Evolutionary conservation across 2,888 invertebrate species (phyloP), one percentile per base, ranked within the genome.

Genomic region (Tricholauxania praeusta): DNA sequence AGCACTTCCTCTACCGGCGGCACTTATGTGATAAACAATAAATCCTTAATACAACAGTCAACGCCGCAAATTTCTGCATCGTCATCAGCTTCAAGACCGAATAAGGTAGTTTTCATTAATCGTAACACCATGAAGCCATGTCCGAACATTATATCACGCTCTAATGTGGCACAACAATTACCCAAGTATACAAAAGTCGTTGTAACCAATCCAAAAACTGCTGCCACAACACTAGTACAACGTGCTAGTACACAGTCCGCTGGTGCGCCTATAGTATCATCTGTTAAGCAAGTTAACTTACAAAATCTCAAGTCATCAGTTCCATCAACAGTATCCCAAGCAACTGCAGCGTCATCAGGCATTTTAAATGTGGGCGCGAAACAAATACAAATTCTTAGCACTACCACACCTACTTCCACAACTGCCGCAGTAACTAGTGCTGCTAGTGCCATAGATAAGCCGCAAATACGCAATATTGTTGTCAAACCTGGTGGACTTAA

Each of bases 71-170:
- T 39, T 39, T 6, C 71, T 71, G n/a, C 72, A 66, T 17, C 74
- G 62, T 68, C 78, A 63, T 17, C 78, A 47, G 72, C 65, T 57
- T 79, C 78, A 19, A 83, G 82, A 75, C 75, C 79, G 7, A 86
- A 85, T 62, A 87, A 87, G 77, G 80, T 87, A 7, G 85, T 87
- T 1, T 86, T 86, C 28, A 82, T 87, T n/a, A 87, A 87, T 78
- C 84, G 87, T 14, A 87, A 79, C 65, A 81, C 81, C 5, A 87
- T 87, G 79, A 87, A 86, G 71, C 84, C 86, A 1, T 80, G 84
- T 66, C 79, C 84, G 12, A 83, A 82, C 68, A 82, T 84, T 6
- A 80, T 84, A 53, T 80, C 83, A 10, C 84, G 85, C 10, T 77
- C 85, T 22, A 80, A 72, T 67, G 76, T 80, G 49, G 78, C 76